These are phyloP conservation scores for Aptenodytes patagonicus DNA, from an alignment of 2,113 vertebrate species.

Conservation along the genomic window DNA sequence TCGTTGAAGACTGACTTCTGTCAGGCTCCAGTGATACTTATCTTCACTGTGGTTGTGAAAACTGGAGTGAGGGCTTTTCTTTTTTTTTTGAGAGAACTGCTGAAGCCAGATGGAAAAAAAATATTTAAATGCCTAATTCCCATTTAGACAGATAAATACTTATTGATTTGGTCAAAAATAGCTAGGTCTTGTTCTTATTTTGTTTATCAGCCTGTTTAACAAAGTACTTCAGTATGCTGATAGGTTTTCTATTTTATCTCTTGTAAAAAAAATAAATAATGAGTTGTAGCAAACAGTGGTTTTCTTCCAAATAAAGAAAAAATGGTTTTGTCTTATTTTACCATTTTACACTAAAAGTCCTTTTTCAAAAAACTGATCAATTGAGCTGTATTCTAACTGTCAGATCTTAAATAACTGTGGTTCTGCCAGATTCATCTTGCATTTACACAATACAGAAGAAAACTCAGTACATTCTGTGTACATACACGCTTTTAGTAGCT, in stretches of 20 bases:
- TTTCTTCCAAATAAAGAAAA: slow-evolving; percentile 7
- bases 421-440: neutral
- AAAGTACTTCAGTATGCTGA: neutral
- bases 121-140: neutral
- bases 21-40: neutral
- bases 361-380: neutral
- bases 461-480: neutral
- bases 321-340: neutral
- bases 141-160: neutral
- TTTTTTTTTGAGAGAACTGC: neutral
- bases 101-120: neutral
- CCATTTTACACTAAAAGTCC: neutral
- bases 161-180: neutral
- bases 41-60: neutral
- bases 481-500: neutral
- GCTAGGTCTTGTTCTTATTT: neutral
- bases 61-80: neutral
- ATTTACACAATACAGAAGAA: neutral
- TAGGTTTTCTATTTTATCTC: neutral
- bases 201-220: neutral
- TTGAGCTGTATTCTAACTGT: neutral
- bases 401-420: neutral
- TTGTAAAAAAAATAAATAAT: neutral
- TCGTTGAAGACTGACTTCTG: neutral
- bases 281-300: neutral